Evolutionary conservation across 2,113 vertebrate genomes (phyloP).

Genomic region (Balaeniceps rex): DNA sequence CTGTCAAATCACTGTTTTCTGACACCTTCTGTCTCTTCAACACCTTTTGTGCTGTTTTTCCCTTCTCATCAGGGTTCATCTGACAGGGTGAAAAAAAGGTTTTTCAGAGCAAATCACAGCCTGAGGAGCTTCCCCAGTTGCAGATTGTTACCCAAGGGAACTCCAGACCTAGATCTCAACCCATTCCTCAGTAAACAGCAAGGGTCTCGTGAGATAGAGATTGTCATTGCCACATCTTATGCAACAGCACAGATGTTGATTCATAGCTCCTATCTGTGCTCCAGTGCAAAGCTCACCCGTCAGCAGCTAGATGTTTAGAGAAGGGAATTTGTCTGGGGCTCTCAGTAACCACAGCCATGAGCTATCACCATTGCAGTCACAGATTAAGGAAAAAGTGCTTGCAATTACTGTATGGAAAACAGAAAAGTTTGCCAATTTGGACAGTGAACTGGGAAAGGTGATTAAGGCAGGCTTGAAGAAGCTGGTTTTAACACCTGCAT

Average conservation of each 20-base stretch:
- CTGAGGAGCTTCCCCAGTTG: slow-evolving; percentile 31
- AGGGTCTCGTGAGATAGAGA: slow-evolving; percentile 5
- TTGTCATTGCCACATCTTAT: slow-evolving; percentile 40
- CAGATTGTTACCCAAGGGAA: slow-evolving; percentile 47
- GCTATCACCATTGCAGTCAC: background rate
- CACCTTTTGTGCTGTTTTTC: slow-evolving; percentile 58
- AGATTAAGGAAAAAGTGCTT: background rate
- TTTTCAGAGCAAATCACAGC: slow-evolving; percentile 53
- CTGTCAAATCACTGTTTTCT: slow-evolving; percentile 61
- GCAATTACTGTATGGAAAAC: background rate
- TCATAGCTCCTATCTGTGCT: slow-evolving; percentile 3
- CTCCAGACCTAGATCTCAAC: slow-evolving; percentile 53
- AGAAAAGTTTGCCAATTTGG: background rate
- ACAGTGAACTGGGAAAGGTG: background rate
- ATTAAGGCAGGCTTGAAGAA: background rate
- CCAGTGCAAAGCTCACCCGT: slow-evolving; percentile 19
- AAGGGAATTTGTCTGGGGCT: slow-evolving; percentile 15
- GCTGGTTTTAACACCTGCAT: background rate
- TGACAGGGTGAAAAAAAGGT: slow-evolving; percentile 49
- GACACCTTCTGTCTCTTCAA: slow-evolving; percentile 58
- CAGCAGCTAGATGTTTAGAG: slow-evolving; percentile 30
- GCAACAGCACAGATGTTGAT: slow-evolving; percentile 50
- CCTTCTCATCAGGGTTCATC: slow-evolving; percentile 9
- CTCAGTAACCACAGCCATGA: background rate
- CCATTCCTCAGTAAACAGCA: slow-evolving; percentile 46